Evolutionary conservation across 2,797 vertebrate species (phyloP), one percentile per base, ranked within the genome.

Genomic region (Acridotheres tristis): DNA sequence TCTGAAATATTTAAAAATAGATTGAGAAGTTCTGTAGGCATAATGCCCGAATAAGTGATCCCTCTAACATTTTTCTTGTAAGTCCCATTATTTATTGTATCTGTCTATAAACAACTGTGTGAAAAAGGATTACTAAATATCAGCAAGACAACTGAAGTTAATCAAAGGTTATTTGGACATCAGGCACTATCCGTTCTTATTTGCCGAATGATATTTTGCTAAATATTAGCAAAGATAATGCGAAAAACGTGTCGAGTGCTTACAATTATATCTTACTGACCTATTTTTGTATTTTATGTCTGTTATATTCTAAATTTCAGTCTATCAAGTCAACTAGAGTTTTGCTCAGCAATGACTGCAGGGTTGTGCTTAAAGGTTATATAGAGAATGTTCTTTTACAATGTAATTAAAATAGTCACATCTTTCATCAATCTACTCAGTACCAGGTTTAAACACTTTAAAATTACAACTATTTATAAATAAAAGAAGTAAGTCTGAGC

Each of bases 241-340:
- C 2, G 7, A 29, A 85, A 82, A 92, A 91, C 0, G 4, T 23
- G 79, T 21, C 8, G 51, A 29, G 19, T 63, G 71, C 74, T 93
- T 81, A 61, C 67, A 82, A 47, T 92, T 89, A 91, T 65, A 89
- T 91, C 51, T 69, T 79, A 81, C 42, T 90, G 93, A 91, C 94
- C 91, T 94, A 79, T 88, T 90, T 92, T 91, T 88, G 77, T 62
- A 84, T 93, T 84, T 67, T 65, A 9, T 91, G 77, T 79, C 77
- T 54, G 51, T 67, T 91, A 79, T 25, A 73, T 76, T 86, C 48
- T 47, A 88, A 82, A 84, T 88, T 61, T 69, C 53, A 93, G 73
- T 75, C 82, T 84, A 81, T 91, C 68, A 84, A 86, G 48, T 81
- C 85, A 88, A 25, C 9, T 73, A 19, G 69, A 89, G 73, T 93